Evolutionary conservation across 53 echinoderm and acorn worm genomes (phyloP).

Genomic region (Zoroaster sp.): DNA sequence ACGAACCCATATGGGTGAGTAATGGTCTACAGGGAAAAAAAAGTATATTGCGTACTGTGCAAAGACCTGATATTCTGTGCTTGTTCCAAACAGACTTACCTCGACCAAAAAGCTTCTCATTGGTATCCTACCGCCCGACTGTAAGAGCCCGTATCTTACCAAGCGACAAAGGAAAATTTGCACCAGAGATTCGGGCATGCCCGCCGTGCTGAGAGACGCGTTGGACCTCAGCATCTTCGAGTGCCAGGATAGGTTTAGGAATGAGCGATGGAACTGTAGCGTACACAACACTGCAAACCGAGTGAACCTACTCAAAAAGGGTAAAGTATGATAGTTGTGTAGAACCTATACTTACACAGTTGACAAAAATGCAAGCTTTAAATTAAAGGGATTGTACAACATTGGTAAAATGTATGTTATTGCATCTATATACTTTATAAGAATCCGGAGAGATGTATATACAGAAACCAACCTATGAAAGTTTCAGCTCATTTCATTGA

Average conservation of each 20-base stretch:
- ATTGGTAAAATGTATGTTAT: too few species aligned
- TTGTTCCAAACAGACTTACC: conserved; percentile 59
- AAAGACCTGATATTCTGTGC: too few species aligned
- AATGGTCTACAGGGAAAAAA: too few species aligned
- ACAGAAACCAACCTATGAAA: too few species aligned
- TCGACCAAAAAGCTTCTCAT: conserved; percentile 45
- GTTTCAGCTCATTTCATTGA: too few species aligned
- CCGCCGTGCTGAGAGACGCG: conserved; percentile 67
- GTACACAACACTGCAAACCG: conserved; percentile 69
- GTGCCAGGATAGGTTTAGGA: conserved; percentile 77
- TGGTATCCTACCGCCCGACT: conserved; percentile 52
- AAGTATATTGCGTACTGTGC: too few species aligned
- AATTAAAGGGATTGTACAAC: too few species aligned
- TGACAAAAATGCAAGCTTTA: too few species aligned
- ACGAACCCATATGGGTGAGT: too few species aligned
- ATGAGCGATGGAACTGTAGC: conserved; percentile 97
- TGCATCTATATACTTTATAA: too few species aligned
- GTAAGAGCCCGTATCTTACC: conserved; percentile 73
- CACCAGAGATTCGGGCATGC: conserved; percentile 83
- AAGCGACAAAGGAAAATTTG: conserved; percentile 89
- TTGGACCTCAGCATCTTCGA: conserved; percentile 73
- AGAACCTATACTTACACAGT: not conserved
- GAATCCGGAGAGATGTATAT: too few species aligned
- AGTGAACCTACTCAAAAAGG: conserved; percentile 76
- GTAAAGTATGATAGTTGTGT: conserved; percentile 47